Evolutionary conservation across 1,140 invertebrate species (phyloP).

Genomic region (Heliconius hermathena): DNA sequence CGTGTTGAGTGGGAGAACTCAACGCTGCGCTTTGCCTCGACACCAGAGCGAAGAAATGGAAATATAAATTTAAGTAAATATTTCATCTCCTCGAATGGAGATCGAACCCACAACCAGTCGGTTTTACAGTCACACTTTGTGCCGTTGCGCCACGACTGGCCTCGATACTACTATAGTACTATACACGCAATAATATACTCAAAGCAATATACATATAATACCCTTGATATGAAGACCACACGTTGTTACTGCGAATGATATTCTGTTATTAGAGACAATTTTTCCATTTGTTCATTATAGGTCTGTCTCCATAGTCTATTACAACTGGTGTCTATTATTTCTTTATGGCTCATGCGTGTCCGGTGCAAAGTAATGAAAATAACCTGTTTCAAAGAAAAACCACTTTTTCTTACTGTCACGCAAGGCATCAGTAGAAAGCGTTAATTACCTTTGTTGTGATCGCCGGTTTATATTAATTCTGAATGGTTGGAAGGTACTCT

Average conservation of each 20-base stretch:
- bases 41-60: no score
- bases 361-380: slow-evolving; percentile 12
- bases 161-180: background rate
- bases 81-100: no score
- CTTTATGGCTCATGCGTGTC: slow-evolving; percentile 7
- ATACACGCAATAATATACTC: background rate
- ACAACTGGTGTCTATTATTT: slow-evolving; percentile 3
- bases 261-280: slow-evolving; percentile 8
- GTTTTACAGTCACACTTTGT: no score
- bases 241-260: background rate
- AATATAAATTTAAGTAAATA: no score
- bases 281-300: slow-evolving; percentile 12
- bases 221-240: background rate
- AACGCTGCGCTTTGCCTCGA: no score
- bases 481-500: background rate
- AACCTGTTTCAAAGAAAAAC: slow-evolving; percentile 15
- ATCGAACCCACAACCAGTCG: no score
- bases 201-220: background rate
- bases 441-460: slow-evolving; percentile 28
- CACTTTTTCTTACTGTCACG: slow-evolving; percentile 12
- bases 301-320: background rate
- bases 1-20: no score
- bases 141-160: no score
- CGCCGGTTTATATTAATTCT: slow-evolving; percentile 17
- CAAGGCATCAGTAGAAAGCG: slow-evolving; percentile 1